Conservation (phyloP, 2,888 invertebrate genomes). For the Idaea straminata region DNA sequence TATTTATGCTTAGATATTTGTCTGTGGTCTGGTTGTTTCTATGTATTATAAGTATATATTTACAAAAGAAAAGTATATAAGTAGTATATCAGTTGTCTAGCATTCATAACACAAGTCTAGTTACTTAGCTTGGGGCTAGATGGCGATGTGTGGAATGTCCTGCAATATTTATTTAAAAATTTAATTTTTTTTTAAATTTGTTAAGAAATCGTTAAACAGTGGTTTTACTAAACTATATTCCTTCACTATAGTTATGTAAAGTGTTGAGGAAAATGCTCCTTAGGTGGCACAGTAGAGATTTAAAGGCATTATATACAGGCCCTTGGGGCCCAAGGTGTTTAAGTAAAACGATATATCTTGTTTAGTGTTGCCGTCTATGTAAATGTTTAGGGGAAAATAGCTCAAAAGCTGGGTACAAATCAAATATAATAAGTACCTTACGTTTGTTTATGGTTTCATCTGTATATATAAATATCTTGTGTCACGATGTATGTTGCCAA, state of each 20-base stretch:
- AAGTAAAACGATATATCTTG: neutral
- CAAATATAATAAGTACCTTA: neutral
- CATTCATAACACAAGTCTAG: too few relatives aligned
- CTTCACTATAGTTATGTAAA: neutral
- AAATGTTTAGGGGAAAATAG: neutral
- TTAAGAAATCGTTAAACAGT: neutral
- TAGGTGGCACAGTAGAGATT: neutral
- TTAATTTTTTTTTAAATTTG: neutral
- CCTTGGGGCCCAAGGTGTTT: neutral
- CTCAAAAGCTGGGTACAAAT: neutral
- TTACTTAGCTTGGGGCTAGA: too few relatives aligned
- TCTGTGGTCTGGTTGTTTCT: too few relatives aligned
- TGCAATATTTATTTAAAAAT: too few relatives aligned
- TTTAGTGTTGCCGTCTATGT: neutral
- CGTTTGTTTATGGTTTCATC: neutral
- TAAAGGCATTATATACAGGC: neutral
- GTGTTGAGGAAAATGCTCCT: neutral
- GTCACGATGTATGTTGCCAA: too few relatives aligned
- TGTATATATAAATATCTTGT: too few relatives aligned
- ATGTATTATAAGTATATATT: too few relatives aligned
- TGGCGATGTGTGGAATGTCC: too few relatives aligned
- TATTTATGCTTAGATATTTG: too few relatives aligned
- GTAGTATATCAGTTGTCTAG: too few relatives aligned
- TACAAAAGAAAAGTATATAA: too few relatives aligned
- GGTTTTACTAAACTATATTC: neutral